These are phyloP conservation scores for Diplodus sargus DNA, from an alignment of 2,797 vertebrate genomes.

Conservation along the genomic window DNA sequence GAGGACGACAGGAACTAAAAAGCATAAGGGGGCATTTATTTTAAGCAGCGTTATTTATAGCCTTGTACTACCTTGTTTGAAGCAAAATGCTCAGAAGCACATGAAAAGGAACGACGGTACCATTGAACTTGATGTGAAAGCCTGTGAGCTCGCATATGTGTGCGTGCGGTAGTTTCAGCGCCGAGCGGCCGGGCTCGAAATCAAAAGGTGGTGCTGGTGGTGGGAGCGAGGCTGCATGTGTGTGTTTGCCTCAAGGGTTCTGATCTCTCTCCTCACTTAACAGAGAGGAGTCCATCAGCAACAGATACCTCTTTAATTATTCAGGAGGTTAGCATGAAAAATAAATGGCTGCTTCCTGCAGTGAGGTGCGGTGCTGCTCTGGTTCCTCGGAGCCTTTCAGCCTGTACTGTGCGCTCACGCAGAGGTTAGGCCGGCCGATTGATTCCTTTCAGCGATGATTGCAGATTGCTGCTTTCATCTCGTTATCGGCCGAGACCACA, in stretches of 20 bases:
- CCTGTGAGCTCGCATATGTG: background rate
- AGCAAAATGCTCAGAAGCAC: slow-evolving; percentile 42
- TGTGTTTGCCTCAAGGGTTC: slow-evolving; percentile 54
- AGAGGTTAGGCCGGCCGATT: slow-evolving; percentile 18
- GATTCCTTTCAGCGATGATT: slow-evolving; percentile 38
- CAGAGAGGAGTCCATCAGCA: slow-evolving; percentile 72
- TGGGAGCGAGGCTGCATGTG: background rate
- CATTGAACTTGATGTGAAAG: slow-evolving; percentile 34
- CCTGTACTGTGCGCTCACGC: background rate
- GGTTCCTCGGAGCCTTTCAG: slow-evolving; percentile 42
- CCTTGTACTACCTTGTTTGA: slow-evolving; percentile 39
- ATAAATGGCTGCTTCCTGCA: slow-evolving; percentile 78
- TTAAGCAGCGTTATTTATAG: slow-evolving; percentile 69
- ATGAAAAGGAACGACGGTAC: slow-evolving; percentile 39
- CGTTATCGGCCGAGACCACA: slow-evolving; percentile 14
- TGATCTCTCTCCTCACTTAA: slow-evolving; percentile 66
- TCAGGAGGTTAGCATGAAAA: slow-evolving; percentile 76
- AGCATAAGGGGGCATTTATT: slow-evolving; percentile 50
- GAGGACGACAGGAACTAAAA: slow-evolving; percentile 51
- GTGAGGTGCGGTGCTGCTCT: slow-evolving; percentile 49
- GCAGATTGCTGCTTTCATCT: slow-evolving; percentile 25
- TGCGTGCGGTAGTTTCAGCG: background rate
- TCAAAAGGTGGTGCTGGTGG: background rate
- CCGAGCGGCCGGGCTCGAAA: slow-evolving; percentile 20
- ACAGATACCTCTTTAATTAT: slow-evolving; percentile 78